Evolutionary conservation across 92 coral and sea anemone genomes (phyloP), one percentile per base, ranked within the genome.

Genomic region (Plumapathes pennacea): DNA sequence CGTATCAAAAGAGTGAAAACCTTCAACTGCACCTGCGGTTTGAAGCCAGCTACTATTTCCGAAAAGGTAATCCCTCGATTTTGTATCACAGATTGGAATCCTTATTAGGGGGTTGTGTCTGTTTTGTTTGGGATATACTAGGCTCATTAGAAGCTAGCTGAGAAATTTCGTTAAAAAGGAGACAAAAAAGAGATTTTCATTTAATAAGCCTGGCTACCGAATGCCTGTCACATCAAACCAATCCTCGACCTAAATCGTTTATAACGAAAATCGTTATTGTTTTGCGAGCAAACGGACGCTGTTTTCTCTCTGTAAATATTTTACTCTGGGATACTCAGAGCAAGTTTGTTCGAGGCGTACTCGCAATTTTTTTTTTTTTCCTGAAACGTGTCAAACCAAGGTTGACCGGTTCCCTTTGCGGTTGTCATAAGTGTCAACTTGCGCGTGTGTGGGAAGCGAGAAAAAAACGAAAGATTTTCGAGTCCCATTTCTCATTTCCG

Each of bases 401-500:
- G n/a, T n/a, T n/a, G n/a, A n/a, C n/a, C n/a, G n/a, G n/a, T n/a
- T n/a, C n/a, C n/a, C n/a, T n/a, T n/a, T n/a, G n/a, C 25, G 32
- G 57, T 62, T 20, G 26, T 34, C 6, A 30, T 48, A 57, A 36
- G 57, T 27, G 44, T 2, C 24, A 65, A 50, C 39, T 50, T 28
- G 57, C 53, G 54, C 88, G 95, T 69, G 86, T 90, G 96, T 83
- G 96, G 86, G 96, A 57, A 38, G 67, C 33, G 46, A 47, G 43
- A 36, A 43, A 74, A 72, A 71, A 82, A 67, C 58, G 85, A 40
- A 81, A 71, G 66, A 75, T 87, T 85, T 72, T 74, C 77, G 90
- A 87, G 62, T 74, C 84, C 69, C 68, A 57, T 77, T 94, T 89
- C 96, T 94, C 99, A 94, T 94, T 94, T 94, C 99, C 99, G 99